A percentile compares a stretch with the other conserved stretches of the same genome.
Conservation (phyloP, 1,140 invertebrate species). For the Bombus vancouverensis region DNA sequence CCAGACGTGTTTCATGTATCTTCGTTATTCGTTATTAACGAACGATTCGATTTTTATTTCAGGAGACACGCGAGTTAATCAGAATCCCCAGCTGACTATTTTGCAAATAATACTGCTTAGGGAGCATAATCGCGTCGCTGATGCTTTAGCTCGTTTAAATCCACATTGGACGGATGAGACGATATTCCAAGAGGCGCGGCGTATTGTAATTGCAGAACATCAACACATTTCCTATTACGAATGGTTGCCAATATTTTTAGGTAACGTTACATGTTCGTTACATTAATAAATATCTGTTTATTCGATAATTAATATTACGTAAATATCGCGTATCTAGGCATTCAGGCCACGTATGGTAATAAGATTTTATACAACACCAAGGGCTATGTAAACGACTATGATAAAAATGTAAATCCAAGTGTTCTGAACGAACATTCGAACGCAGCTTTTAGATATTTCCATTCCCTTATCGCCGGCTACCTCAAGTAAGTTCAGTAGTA, state of each 20-base stretch:
- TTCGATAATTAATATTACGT: neutral
- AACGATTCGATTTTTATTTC: slow-evolving; percentile 8
- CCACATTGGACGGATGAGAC: slow-evolving; percentile 94
- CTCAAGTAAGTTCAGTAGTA: slow-evolving; percentile 40
- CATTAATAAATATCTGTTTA: neutral
- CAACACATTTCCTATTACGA: slow-evolving; percentile 95
- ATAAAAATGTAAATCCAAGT: slow-evolving; percentile 89
- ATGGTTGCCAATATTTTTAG: slow-evolving; percentile 92
- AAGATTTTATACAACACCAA: slow-evolving; percentile 86
- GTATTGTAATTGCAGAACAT: slow-evolving; percentile 89
- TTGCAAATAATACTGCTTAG: slow-evolving; percentile 93
- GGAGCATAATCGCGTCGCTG: slow-evolving; percentile 95
- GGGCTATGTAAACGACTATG: slow-evolving; percentile 93
- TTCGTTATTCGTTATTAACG: too few relatives aligned
- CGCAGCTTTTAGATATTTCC: slow-evolving; percentile 94
- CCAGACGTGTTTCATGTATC: neutral
- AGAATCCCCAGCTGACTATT: slow-evolving; percentile 91
- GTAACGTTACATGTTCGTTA: slow-evolving; percentile 70
- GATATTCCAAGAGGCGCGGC: slow-evolving; percentile 92
- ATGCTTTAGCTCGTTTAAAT: slow-evolving; percentile 88
- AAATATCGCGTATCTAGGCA: slow-evolving; percentile 78
- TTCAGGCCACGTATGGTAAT: slow-evolving; percentile 84
- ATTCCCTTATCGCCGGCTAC: slow-evolving; percentile 87
- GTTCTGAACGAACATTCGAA: slow-evolving; percentile 93
- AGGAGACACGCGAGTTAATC: slow-evolving; percentile 94